phyloP scores from a whole-genome alignment of 2,113 vertebrate genomes.

The Seriola dumerili region DNA sequence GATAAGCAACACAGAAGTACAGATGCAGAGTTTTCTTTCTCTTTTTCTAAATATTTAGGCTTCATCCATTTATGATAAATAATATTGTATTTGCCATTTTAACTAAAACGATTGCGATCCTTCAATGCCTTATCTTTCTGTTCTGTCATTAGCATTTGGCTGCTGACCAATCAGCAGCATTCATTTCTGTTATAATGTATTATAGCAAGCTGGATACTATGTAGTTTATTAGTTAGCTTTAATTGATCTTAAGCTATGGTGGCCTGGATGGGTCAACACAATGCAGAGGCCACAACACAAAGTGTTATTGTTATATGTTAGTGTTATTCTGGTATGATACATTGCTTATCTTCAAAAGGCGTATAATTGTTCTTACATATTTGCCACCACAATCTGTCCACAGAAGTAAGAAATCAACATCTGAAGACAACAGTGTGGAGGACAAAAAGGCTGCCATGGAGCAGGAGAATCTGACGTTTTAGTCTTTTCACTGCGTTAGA shows the following conservation, averaged over 20 bases:
- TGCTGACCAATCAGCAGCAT: too few relatives aligned
- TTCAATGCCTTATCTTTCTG: too few relatives aligned
- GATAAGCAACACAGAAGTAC: background rate
- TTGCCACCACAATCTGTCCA: background rate
- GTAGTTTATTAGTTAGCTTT: background rate
- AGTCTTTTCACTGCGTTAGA: background rate
- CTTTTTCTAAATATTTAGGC: background rate
- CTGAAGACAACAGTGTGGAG: constrained; percentile 1
- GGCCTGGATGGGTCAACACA: too few relatives aligned
- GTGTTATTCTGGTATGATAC: background rate
- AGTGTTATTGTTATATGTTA: too few relatives aligned
- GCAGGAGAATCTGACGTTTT: background rate
- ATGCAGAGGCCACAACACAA: too few relatives aligned
- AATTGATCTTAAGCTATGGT: too few relatives aligned
- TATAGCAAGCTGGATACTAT: background rate
- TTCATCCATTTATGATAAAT: background rate
- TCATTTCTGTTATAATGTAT: background rate
- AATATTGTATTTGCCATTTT: too few relatives aligned
- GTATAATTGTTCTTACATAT: background rate
- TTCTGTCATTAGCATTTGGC: too few relatives aligned
- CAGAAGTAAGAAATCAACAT: constrained; percentile 11
- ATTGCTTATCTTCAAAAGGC: background rate
- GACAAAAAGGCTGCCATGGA: background rate
- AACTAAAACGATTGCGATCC: too few relatives aligned
- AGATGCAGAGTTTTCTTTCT: background rate